Base-by-base conservation (phyloP, 2,888 invertebrate species). In the Octodonta nipae region DNA sequence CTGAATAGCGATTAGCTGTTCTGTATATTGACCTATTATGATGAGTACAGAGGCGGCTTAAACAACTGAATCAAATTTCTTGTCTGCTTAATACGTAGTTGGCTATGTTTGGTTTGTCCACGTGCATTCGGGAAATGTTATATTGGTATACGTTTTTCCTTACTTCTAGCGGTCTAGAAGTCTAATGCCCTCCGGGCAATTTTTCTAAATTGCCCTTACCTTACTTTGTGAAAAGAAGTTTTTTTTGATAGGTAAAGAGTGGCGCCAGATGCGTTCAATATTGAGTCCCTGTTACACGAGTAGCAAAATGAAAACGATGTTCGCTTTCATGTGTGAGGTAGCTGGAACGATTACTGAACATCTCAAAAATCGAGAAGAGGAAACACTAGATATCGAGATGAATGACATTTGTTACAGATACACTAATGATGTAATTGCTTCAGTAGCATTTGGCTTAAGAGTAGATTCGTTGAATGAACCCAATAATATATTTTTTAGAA, bases 251-350 rank as follows among this genome's bases (percentile, higher is more conserved):
- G 22, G 22, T 22, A n/a, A 22, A 26, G 22, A 28, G 29, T 49
- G 49, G 49, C 35, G 62, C 1, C 60, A 66, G 4, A 64, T 70
- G 61, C 53, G 72, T 13, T 50, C 54, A 0, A 59, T 67, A 0
- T 42, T 72, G n/a, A 67, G 66, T 11, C 71, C 71, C 1, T 65
- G 68, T 0, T 73, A 71, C 50, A 72, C 72, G 0, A 58, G 66
- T 6, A 66, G 67, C 28, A 72, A 73, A 51, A 68, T 73, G 66
- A 64, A 64, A 26, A 44, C 50, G 3, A 68, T 72, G 65, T 58
- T 22, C 22, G 10, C 11, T 3, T 11, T 22, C 22, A 22, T 22
- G n/a, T n/a, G 11, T 10, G 4, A 22, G 10, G n/a, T n/a, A 3
- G 22, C 11, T 11, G 11, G 11, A 11, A 22, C n/a, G 3, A 10